Percentiles rank a stretch among this genome's conserved stretches.
These are phyloP conservation scores for Thaleichthys pacificus DNA, from an alignment of 2,797 vertebrate genomes.

Conservation along the genomic window DNA sequence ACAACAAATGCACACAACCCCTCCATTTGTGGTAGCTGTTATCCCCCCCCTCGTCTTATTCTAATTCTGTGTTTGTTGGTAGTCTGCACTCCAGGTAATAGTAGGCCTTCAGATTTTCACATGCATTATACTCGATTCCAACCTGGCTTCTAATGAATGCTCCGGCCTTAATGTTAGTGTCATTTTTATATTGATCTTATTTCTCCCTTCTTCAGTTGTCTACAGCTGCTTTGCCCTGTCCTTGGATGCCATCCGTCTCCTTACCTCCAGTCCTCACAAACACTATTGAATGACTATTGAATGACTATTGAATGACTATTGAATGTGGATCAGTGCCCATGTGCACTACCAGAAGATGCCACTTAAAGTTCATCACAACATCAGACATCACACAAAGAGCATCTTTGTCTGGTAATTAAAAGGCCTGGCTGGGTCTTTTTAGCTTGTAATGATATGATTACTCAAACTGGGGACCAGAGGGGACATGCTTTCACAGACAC, in stretches of 20 bases:
- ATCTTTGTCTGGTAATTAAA: slow-evolving; percentile 55
- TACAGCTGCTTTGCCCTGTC: not conserved
- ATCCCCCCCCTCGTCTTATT: slow-evolving; percentile 67
- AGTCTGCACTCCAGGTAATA: slow-evolving; percentile 60
- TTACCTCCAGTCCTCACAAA: not conserved
- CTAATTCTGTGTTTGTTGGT: slow-evolving; percentile 69
- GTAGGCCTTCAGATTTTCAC: slow-evolving; percentile 47
- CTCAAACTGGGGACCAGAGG: slow-evolving; percentile 42
- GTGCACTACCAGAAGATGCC: not conserved
- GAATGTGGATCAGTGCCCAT: not conserved
- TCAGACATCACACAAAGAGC: not conserved
- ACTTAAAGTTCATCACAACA: slow-evolving; percentile 30
- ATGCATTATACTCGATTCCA: slow-evolving; percentile 44
- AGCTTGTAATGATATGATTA: slow-evolving; percentile 50
- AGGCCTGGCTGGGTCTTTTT: slow-evolving; percentile 32
- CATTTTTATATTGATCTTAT: too few species aligned
- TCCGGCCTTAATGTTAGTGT: not conserved
- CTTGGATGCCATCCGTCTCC: not conserved
- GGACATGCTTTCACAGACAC: slow-evolving; percentile 21
- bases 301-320: not conserved
- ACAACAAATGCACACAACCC: slow-evolving; percentile 59
- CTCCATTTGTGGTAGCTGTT: slow-evolving; percentile 72
- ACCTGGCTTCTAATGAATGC: slow-evolving; percentile 9
- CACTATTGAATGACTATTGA: not conserved
- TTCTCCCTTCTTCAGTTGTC: too few species aligned